These are phyloP conservation scores for Tholera decimalis DNA, from an alignment of 2,888 invertebrate species.

Conservation along the genomic window DNA sequence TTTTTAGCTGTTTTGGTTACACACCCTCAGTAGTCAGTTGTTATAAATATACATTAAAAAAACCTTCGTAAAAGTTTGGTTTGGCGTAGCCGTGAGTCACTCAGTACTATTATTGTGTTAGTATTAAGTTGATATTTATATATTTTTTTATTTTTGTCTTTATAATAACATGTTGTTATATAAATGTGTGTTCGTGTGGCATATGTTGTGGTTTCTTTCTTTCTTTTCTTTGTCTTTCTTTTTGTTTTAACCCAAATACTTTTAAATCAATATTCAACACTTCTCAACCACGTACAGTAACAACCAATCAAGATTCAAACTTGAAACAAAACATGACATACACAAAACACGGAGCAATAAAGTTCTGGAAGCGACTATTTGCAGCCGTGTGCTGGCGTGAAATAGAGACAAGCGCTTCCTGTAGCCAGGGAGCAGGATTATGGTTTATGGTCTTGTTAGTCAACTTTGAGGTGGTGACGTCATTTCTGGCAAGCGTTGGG, in stretches of 20 bases:
- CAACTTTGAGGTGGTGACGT: slow-evolving; percentile 75
- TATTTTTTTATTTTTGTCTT: too few species aligned
- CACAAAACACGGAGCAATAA: slow-evolving; percentile 43
- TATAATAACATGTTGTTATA: too few species aligned
- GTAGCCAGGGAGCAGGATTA: slow-evolving; percentile 73
- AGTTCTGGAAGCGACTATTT: slow-evolving; percentile 36
- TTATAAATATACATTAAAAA: too few species aligned
- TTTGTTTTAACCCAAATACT: not conserved
- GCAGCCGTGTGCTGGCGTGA: slow-evolving; percentile 69
- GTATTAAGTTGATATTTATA: too few species aligned
- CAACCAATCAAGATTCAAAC: slow-evolving; percentile 16
- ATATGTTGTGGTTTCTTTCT: too few species aligned
- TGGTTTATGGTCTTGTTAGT: slow-evolving; percentile 83
- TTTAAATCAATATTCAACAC: not conserved
- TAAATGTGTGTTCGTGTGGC: too few species aligned
- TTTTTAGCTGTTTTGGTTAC: too few species aligned
- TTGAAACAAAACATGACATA: slow-evolving; percentile 14
- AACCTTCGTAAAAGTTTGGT: too few species aligned
- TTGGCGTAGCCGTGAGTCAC: too few species aligned
- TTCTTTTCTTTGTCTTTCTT: not conserved
- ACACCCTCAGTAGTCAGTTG: too few species aligned
- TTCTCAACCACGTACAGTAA: not conserved
- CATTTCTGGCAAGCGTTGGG: slow-evolving; percentile 63
- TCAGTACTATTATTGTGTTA: too few species aligned
- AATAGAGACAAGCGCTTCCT: slow-evolving; percentile 81